Percentiles rank a stretch among this genome's conserved stretches.
These are phyloP conservation scores for Amphimedon queenslandica DNA, from an alignment of 37 sponge, comb jelly and placozoan genomes.

Conservation along the genomic window DNA sequence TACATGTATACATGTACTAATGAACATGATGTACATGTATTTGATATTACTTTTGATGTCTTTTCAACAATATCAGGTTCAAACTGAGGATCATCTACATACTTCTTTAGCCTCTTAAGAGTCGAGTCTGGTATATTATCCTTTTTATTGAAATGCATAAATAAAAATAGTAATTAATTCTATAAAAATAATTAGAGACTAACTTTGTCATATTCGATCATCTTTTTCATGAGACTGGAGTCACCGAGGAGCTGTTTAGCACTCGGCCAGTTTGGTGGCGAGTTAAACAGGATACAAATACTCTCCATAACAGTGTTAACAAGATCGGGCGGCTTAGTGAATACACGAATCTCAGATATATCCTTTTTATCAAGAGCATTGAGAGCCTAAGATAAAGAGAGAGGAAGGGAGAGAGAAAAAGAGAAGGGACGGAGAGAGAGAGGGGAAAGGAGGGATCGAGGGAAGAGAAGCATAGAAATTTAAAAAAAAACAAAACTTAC, in stretches of 20 bases:
- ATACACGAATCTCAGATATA: conserved; percentile 94
- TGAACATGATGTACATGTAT: too few relatives aligned
- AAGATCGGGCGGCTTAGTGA: conserved; percentile 93
- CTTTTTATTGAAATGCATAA: conserved; percentile 11
- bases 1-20: neutral
- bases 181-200: neutral
- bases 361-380: conserved; percentile 97
- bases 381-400: conserved; percentile 53
- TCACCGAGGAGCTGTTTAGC: conserved; percentile 89
- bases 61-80: conserved; percentile 88
- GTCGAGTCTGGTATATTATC: conserved; percentile 90
- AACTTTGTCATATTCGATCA: conserved; percentile 94
- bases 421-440: neutral
- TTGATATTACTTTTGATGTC: conserved; percentile 62
- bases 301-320: conserved; percentile 96
- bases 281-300: conserved; percentile 85
- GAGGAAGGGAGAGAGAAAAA: neutral
- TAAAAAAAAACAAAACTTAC: conserved; percentile 13
- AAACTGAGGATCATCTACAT: conserved; percentile 98
- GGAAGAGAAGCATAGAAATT: neutral
- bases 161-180: neutral
- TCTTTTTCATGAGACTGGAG: conserved; percentile 76
- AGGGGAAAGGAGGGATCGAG: neutral
- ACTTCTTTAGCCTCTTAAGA: conserved; percentile 95
- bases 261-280: conserved; percentile 90